These are phyloP conservation scores for Bradypodion pumilum DNA, from an alignment of 2,797 vertebrate genomes.

Conservation along the genomic window DNA sequence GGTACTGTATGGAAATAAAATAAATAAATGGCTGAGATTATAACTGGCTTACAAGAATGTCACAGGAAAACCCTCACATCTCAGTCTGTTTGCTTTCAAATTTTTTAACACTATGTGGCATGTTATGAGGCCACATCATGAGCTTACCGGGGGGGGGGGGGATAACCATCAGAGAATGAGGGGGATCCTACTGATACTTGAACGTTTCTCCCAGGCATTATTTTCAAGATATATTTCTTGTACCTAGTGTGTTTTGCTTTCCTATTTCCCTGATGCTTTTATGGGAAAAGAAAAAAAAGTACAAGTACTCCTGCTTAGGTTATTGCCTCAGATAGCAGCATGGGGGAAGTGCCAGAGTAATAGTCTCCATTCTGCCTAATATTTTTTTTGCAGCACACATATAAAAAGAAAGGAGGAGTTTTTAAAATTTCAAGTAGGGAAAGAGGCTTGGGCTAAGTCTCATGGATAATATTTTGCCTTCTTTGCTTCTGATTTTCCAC, in stretches of 20 bases:
- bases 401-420: too few relatives aligned
- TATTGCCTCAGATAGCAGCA: too few relatives aligned
- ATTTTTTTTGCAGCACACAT: too few relatives aligned
- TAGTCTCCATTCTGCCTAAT: too few relatives aligned
- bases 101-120: not conserved
- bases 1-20: too few relatives aligned
- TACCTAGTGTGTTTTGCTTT: not conserved
- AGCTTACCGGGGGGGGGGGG: not conserved
- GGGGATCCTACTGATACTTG: not conserved
- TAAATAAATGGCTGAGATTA: too few relatives aligned
- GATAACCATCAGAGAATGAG: not conserved
- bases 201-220: too few relatives aligned
- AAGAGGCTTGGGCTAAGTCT: not conserved
- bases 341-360: too few relatives aligned
- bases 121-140: not conserved
- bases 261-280: not conserved
- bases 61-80: not conserved
- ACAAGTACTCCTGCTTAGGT: too few relatives aligned
- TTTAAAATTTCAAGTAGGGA: not conserved
- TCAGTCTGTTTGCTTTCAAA: not conserved
- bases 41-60: not conserved
- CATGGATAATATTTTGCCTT: too few relatives aligned
- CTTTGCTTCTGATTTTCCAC: not conserved
- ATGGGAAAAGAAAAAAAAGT: not conserved
- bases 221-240: not conserved